Evolutionary conservation across 2,113 vertebrate species (phyloP), one percentile per base, ranked within the genome.

Genomic region (Archocentrus centrarchus): DNA sequence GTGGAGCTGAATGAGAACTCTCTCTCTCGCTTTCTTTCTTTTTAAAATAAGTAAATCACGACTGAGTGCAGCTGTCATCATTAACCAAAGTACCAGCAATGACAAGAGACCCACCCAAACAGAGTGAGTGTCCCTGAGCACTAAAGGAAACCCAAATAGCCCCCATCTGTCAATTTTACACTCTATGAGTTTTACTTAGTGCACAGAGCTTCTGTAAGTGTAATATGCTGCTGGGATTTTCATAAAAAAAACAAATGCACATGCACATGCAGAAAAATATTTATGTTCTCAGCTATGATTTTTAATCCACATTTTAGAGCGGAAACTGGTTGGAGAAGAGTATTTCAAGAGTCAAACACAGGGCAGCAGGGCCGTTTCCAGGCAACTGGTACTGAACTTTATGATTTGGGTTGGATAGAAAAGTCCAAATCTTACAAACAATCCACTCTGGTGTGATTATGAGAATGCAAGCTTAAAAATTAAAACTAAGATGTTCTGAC

Each of bases 121-220:
- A 87, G 80, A 80, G 39, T 27, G 44, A 85, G 80, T 75, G 86
- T 92, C 86, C 87, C 88, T 60, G 80, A 93, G 94, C 90, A 90
- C 92, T 93, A 86, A 93, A 90, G 82, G 70, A 92, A 89, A 77
- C 79, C 80, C 87, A 91, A 93, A 90, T 82, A 94, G 87, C 84
- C 63, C 93, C 93, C 92, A 95, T 94, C 93, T 95, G 92, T 94
- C 92, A 88, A 63, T 87, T 87, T 91, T 87, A 89, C 89, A 92
- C 84, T 92, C 37, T 50, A 68, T 85, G 84, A 70, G 76, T 92
- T 88, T 93, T 94, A 93, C 92, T 93, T 90, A 93, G 91, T 53
- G 27, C 81, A 75, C 85, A 86, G 53, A 63, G 83, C 64, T 81
- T 39, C 85, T 77, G 84, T 90, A 89, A 88, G 64, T 87, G 91